Evolutionary conservation across 2,113 vertebrate genomes (phyloP), one percentile per base, ranked within the genome.

Genomic region (Pseudorasbora parva): DNA sequence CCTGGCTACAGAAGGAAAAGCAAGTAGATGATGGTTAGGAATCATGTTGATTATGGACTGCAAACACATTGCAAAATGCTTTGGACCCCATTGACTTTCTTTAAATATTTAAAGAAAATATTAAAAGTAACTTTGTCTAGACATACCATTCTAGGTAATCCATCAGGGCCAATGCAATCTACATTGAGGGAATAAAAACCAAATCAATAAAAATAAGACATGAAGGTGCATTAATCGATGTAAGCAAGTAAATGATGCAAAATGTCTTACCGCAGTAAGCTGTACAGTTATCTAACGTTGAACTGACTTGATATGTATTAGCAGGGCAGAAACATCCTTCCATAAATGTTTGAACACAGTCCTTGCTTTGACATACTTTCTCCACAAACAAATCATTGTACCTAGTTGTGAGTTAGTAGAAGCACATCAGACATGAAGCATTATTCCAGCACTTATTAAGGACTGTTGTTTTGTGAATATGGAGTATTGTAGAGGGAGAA

Each of bases 131-230:
- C 4, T 41, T 56, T 41, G 19, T 21, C 12, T 25, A 27, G 8
- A 60, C 84, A 92, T 88, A 96, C 96, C 77, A 84, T 0, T 91
- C 88, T 95, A 12, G 95, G 94, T 68, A 89, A 25, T 33, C 95
- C 95, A 51, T 94, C 92, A n/a, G 95, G 93, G 60, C 95, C 96
- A 75, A 92, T 81, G 33, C 96, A 97, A 87, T 92, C 95, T 97
- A 84, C 6, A 89, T 27, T 25, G 85, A 64, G 73, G n/a, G 8
- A 25, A 79, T 47, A 1, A 51, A 30, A 80, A 86, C 0, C 72
- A 54, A 76, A 56, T 76, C 17, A 87, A 87, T 84, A 30, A 23
- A 66, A 57, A 72, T 10, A 51, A 82, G 3, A 59, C 54, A 6
- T 23, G 23, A 47, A 12, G 2, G 15, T 78, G 75, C 43, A 64